A percentile compares a stretch with the other conserved stretches of the same genome.
Conservation (phyloP, 2,113 vertebrate genomes). For the Chitala chitala region DNA sequence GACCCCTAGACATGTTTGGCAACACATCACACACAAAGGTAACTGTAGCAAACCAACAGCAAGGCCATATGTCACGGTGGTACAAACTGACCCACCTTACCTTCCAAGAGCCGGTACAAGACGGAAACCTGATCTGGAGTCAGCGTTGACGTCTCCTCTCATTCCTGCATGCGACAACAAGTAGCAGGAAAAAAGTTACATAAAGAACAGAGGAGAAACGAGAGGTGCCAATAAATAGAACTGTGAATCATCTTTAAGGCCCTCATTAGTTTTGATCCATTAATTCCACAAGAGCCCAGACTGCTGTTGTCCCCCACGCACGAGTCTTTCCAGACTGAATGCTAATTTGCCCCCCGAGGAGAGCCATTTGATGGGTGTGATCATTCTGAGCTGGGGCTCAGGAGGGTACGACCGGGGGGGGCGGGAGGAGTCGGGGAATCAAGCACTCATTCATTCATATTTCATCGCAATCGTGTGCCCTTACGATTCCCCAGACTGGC, state of each 20-base stretch:
- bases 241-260: slow-evolving; percentile 13
- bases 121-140: background rate
- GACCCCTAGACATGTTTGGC: no score
- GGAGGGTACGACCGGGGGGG: background rate
- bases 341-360: slow-evolving; percentile 21
- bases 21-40: background rate
- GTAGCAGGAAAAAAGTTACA: background rate
- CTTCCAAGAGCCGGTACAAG: background rate
- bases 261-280: slow-evolving; percentile 9
- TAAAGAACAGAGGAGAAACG: background rate
- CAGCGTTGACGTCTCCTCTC: background rate
- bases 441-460: slow-evolving; percentile 5
- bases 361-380: slow-evolving; percentile 14
- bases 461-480: background rate
- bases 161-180: background rate
- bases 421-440: background rate
- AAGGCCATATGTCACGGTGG: background rate
- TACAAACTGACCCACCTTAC: background rate
- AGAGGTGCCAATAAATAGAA: background rate
- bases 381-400: slow-evolving; percentile 12
- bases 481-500: slow-evolving; percentile 11
- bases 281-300: background rate
- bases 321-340: slow-evolving; percentile 15
- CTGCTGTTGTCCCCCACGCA: background rate
- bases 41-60: background rate